Conservation (phyloP, 2,888 invertebrate species). For the Thereva nobilitata region DNA sequence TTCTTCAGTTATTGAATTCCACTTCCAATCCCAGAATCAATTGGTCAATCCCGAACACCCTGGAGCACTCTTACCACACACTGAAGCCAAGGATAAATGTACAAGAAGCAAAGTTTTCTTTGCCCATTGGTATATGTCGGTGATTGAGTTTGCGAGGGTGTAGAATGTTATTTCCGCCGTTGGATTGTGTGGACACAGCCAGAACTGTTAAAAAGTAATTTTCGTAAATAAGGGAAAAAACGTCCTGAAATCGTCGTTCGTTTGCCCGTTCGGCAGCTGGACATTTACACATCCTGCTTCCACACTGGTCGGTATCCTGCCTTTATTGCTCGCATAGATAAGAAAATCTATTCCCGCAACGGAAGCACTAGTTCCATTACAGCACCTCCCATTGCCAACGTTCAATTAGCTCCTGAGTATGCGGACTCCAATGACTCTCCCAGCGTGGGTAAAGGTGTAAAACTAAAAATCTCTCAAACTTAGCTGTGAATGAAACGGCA, state of each 20-base stretch:
- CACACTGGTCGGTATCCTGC: constrained; percentile 12
- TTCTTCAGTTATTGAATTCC: constrained; percentile 33
- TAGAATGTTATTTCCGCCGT: constrained; percentile 24
- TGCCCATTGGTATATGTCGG: constrained; percentile 10
- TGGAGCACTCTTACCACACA: constrained; percentile 23
- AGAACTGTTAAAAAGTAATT: constrained; percentile 26
- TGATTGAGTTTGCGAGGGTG: constrained; percentile 25
- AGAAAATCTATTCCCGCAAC: constrained; percentile 13
- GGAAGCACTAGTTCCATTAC: constrained; percentile 30
- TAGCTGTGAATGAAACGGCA: constrained; percentile 25
- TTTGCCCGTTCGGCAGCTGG: constrained; percentile 10
- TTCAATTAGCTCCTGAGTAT: constrained; percentile 24
- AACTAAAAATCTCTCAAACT: constrained; percentile 21
- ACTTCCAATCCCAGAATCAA: constrained; percentile 32
- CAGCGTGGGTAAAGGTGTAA: constrained; percentile 11
- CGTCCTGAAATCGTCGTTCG: constrained; percentile 3
- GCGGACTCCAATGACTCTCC: constrained; percentile 18
- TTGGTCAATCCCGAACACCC: constrained; percentile 31
- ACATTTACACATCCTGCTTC: constrained; percentile 13
- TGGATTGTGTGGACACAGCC: constrained; percentile 20
- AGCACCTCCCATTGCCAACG: constrained; percentile 4
- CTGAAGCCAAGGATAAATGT: background rate
- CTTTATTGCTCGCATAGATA: constrained; percentile 8
- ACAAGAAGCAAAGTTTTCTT: constrained; percentile 1
- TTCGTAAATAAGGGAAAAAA: constrained; percentile 19